Conservation (phyloP, 2,888 invertebrate species). For the Nymphalis polychloros region DNA sequence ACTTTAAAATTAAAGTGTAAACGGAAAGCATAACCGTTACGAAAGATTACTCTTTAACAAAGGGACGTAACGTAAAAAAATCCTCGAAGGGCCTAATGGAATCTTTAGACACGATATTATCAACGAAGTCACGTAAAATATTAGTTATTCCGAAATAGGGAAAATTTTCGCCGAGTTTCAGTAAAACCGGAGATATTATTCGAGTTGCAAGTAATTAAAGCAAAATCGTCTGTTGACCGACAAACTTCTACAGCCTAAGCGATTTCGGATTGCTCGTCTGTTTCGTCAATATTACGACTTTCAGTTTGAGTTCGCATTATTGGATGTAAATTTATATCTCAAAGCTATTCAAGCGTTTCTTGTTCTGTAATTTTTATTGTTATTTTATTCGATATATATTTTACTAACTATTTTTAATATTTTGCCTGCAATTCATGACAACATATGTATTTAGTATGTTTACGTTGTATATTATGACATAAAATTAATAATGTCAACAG, state of each 20-base stretch:
- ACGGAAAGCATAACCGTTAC: conserved; percentile 68
- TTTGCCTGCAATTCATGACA: too few relatives aligned
- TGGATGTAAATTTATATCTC: background rate
- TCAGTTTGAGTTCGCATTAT: conserved; percentile 18
- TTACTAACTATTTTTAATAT: too few relatives aligned
- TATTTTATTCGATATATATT: too few relatives aligned
- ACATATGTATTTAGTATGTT: too few relatives aligned
- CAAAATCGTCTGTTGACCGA: conserved; percentile 25
- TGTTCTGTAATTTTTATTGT: too few relatives aligned
- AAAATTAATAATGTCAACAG: too few relatives aligned
- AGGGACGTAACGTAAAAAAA: conserved; percentile 56
- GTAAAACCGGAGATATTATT: conserved; percentile 21
- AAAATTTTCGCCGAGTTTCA: conserved; percentile 27
- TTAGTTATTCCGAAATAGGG: conserved; percentile 53
- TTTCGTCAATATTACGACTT: conserved; percentile 28
- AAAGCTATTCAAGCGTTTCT: background rate
- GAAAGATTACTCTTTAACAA: conserved; percentile 70
- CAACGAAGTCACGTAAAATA: conserved; percentile 76
- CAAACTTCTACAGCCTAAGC: conserved; percentile 29
- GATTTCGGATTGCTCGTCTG: conserved; percentile 25
- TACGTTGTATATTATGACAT: too few relatives aligned
- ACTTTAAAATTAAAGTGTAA: conserved; percentile 55
- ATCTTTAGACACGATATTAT: conserved; percentile 45
- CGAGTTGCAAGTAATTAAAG: conserved; percentile 25
- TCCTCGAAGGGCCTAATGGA: conserved; percentile 60